Evolutionary conservation across 2,888 invertebrate species (phyloP).

Genomic region (Herminia tarsipennalis): DNA sequence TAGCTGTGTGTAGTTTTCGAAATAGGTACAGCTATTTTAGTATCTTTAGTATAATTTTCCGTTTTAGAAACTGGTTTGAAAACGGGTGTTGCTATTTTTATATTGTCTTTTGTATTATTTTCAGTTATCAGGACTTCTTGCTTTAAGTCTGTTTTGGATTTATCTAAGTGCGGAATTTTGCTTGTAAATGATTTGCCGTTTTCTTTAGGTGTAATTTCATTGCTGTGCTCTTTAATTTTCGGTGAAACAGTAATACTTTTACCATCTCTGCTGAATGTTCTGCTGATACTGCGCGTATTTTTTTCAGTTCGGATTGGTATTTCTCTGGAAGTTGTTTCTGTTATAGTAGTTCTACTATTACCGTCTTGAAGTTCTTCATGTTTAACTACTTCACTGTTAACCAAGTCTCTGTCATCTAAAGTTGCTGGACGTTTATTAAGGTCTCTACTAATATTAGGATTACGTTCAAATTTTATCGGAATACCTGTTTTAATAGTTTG

Average conservation of each 20-base stretch:
- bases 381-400: slow-evolving; percentile 4
- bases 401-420: slow-evolving; percentile 9
- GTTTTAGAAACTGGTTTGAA: neutral
- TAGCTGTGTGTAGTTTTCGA: slow-evolving; percentile 28
- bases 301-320: slow-evolving; percentile 14
- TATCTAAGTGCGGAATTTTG: too few relatives aligned
- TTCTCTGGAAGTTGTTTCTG: slow-evolving; percentile 1
- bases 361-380: slow-evolving; percentile 8
- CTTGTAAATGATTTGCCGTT: too few relatives aligned
- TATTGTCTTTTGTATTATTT: slow-evolving; percentile 19
- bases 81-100: slow-evolving; percentile 31
- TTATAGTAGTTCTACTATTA: neutral
- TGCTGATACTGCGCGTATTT: slow-evolving; percentile 9
- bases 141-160: slow-evolving; percentile 1
- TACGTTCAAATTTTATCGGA: slow-evolving; percentile 30
- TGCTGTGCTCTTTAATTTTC: slow-evolving; percentile 5
- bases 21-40: slow-evolving; percentile 23
- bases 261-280: slow-evolving; percentile 15
- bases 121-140: slow-evolving; percentile 29
- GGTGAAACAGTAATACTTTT: slow-evolving; percentile 20
- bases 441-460: slow-evolving; percentile 28
- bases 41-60: slow-evolving; percentile 9
- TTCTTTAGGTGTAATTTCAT: slow-evolving; percentile 9
- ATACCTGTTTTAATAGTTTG: slow-evolving; percentile 21
- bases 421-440: slow-evolving; percentile 11